These are phyloP conservation scores for Catharus ustulatus DNA, from an alignment of 2,797 vertebrate species.

Conservation along the genomic window DNA sequence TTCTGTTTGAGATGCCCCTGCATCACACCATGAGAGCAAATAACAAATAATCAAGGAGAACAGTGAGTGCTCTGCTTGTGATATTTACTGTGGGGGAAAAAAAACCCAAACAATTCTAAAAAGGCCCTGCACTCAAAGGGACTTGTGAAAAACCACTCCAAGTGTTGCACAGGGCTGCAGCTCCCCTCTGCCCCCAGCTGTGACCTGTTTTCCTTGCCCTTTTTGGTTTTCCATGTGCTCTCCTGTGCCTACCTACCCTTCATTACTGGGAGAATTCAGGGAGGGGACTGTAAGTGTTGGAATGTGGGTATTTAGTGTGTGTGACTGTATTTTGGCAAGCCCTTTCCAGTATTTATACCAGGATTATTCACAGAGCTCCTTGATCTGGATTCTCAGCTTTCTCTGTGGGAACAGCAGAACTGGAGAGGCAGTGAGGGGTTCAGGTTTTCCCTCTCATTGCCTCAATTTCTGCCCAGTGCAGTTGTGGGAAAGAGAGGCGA, in stretches of 20 bases:
- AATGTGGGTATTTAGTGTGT: background rate
- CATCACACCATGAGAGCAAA: background rate
- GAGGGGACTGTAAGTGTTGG: background rate
- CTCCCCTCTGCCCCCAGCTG: background rate
- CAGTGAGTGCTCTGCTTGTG: background rate
- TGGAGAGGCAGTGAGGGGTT: background rate
- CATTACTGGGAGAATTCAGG: background rate
- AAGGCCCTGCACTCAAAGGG: background rate
- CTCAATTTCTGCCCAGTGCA: background rate
- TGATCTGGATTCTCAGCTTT: background rate
- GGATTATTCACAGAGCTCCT: background rate
- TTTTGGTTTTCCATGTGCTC: background rate
- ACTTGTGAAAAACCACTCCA: background rate
- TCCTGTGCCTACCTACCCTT: too few species aligned
- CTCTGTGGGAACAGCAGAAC: background rate
- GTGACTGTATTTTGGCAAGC: background rate
- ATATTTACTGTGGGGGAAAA: background rate
- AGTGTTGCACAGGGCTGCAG: background rate
- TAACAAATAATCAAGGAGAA: background rate
- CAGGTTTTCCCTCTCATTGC: background rate
- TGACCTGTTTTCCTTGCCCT: background rate
- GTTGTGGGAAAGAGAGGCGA: background rate
- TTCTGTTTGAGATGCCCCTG: background rate
- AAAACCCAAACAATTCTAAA: background rate
- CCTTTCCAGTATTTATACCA: background rate